Base-by-base conservation (phyloP, 2,888 invertebrate species). In the Ophioninae sp. region DNA sequence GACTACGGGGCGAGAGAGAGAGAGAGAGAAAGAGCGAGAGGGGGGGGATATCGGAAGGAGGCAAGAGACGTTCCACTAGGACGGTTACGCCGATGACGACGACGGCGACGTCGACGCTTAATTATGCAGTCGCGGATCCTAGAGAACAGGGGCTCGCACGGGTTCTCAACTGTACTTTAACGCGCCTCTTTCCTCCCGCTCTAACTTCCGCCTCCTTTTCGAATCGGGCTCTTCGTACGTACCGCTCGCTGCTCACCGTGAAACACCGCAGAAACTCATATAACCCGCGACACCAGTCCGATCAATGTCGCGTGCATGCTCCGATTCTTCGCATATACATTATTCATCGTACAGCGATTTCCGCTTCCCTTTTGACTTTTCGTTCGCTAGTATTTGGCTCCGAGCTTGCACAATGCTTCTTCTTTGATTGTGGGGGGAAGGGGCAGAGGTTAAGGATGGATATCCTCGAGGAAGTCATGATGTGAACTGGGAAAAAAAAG, bases 241-340 rank as follows among this genome's bases (percentile, higher is more conserved):
- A 13, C 13, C 44, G 62, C 17, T 67, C 68, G 61, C 70, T 64
- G 56, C 57, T 41, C 50, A 61, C 44, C 79, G 79, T 78, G 81
- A 79, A 80, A 73, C 84, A 82, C 79, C 86, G 75, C 81, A 81
- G 83, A 85, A 85, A 84, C 86, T 87, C 85, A 87, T 17, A 50
- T 86, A 87, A 88, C 86, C 86, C 86, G 85, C 88, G 86, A 87
- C 86, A 88, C 86, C 86, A 86, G 84, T 85, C 85, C 86, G 88
- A 89, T 87, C 88, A 88, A 81, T 85, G 86, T 87, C 85, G 86
- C 86, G 86, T 85, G 86, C 86, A 79, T 84, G 86, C 85, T 86
- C 85, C 86, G 87, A 88, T 86, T 87, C 85, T 81, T 85, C 77
- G 82, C 81, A 88, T 89, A 50, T 50, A 87, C 86, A 89, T 89